Percentiles rank a stretch among this genome's conserved stretches.
Conservation (phyloP, 2,113 vertebrate genomes). For the Zingel zingel region DNA sequence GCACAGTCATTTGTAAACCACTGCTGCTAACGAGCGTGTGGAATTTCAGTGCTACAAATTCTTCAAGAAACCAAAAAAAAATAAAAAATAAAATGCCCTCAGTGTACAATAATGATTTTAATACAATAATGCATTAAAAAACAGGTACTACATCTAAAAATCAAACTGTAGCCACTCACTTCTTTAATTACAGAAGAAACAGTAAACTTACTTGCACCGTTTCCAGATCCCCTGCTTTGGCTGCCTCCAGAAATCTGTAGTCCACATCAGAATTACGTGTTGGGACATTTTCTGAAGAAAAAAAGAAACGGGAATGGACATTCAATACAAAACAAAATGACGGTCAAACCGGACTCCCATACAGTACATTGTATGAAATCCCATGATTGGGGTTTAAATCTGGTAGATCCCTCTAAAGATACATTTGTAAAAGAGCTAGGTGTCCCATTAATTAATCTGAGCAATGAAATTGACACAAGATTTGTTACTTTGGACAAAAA, state of each 20-base stretch:
- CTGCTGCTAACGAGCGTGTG: background rate
- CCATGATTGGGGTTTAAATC: no score
- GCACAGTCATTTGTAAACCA: background rate
- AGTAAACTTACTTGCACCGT: slow-evolving; percentile 91
- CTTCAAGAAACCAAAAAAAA: background rate
- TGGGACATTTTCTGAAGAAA: slow-evolving; percentile 91
- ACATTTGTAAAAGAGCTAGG: no score
- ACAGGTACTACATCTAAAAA: background rate
- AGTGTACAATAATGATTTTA: background rate
- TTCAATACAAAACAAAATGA: background rate
- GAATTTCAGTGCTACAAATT: background rate
- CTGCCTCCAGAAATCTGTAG: slow-evolving; percentile 96
- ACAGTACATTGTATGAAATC: no score
- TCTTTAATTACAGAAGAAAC: background rate
- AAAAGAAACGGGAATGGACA: background rate
- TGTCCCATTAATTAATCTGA: background rate
- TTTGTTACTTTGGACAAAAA: background rate
- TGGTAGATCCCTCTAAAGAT: no score
- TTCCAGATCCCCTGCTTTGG: slow-evolving; percentile 98
- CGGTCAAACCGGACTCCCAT: no score
- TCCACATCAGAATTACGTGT: slow-evolving; percentile 97
- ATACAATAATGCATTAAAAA: background rate
- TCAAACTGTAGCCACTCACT: background rate
- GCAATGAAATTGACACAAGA: background rate
- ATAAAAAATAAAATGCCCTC: no score